A percentile compares a stretch with the other conserved stretches of the same genome.
Evolutionary conservation across 2,888 invertebrate species (phyloP).

Genomic region (Embidobia sp.): DNA sequence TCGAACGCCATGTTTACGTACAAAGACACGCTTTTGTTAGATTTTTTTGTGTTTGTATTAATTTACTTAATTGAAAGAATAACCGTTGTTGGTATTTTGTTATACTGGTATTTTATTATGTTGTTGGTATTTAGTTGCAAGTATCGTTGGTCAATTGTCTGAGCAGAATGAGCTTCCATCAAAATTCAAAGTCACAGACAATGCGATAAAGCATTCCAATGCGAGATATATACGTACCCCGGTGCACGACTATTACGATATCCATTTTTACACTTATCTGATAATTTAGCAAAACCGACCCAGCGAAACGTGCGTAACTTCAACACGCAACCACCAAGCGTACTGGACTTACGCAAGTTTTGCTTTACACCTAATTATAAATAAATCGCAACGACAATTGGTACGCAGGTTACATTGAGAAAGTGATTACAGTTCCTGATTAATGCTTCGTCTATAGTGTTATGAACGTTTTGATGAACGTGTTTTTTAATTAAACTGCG

Average conservation of each 20-base stretch:
- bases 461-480: background rate
- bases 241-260: slow-evolving; percentile 43
- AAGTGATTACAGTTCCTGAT: slow-evolving; percentile 15
- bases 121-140: background rate
- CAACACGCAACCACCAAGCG: background rate
- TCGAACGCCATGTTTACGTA: no score
- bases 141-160: slow-evolving; percentile 67
- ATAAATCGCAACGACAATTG: slow-evolving; percentile 44
- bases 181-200: slow-evolving; percentile 68
- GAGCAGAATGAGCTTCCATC: slow-evolving; percentile 74
- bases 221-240: slow-evolving; percentile 41
- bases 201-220: slow-evolving; percentile 62
- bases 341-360: slow-evolving; percentile 44
- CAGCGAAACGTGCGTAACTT: slow-evolving; percentile 35
- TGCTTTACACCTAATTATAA: slow-evolving; percentile 43
- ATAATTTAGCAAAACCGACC: slow-evolving; percentile 48
- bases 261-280: slow-evolving; percentile 48
- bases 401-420: slow-evolving; percentile 17
- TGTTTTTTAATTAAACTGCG: background rate
- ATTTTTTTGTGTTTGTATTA: no score
- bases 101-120: background rate
- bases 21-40: no score
- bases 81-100: no score
- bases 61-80: no score
- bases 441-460: background rate